Base-by-base conservation (phyloP, 2,113 vertebrate genomes). In the Pampusana beccarii region DNA sequence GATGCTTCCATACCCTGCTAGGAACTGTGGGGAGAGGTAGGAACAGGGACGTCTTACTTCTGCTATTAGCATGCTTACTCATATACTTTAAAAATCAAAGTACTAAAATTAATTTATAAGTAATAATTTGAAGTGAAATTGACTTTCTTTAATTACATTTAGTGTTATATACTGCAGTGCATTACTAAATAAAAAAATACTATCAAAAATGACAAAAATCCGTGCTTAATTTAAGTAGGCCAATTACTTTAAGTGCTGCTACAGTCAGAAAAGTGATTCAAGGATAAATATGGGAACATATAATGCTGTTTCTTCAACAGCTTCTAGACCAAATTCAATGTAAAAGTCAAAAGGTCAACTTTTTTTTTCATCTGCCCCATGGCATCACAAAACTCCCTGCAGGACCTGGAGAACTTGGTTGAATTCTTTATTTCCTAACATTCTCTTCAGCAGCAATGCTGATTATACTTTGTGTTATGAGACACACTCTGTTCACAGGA, bases 211-310 rank as follows among this genome's bases (percentile, higher is more conserved):
- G 38, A 90, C 87, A 88, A 92, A 96, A 97, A 79, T 74, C 58
- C 13, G 44, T 77, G 85, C 48, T 81, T 93, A 93, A 92, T 85
- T 95, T 90, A 92, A 77, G 57, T 42, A 53, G 25, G 29, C 75
- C 93, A 96, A 96, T 96, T 96, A 96, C 65, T 78, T 88, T 92
- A 95, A 96, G 95, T 95, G 92, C 94, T 88, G 46, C 51, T 90
- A 83, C 54, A 80, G 50, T 92, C 73, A 93, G 69, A 91, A 82
- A 88, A 97, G 83, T 61, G 67, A 95, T 89, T 93, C 82, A 92
- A 92, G 93, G 66, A 96, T 96, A 91, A 86, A 79, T 70, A 79
- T 29, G 15, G 40, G 60, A 97, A 95, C 51, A 71, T 33, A 50
- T 34, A 84, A 90, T 38, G 38, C 25, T 42, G 91, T 92, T 95